A percentile compares a stretch with the other conserved stretches of the same genome.
These are phyloP conservation scores for Eristalinus sepulchralis DNA, from an alignment of 2,888 invertebrate genomes.

Conservation along the genomic window DNA sequence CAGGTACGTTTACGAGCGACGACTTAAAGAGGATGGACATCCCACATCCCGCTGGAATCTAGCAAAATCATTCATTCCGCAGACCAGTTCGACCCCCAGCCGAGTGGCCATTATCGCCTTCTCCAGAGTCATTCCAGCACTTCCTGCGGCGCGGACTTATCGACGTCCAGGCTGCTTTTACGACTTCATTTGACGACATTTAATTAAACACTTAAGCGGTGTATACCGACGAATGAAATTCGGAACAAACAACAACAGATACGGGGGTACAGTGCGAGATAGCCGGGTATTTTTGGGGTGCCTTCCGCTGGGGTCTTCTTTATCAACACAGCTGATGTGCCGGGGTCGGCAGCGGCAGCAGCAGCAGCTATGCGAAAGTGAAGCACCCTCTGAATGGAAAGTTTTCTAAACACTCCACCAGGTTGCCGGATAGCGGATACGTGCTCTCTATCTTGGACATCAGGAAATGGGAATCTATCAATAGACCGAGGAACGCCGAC, in stretches of 20 bases:
- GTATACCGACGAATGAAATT: background rate
- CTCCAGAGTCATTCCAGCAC: background rate
- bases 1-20: background rate
- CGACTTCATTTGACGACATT: background rate
- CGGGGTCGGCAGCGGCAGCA: background rate
- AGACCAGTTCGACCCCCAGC: background rate
- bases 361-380: background rate
- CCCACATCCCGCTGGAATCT: background rate
- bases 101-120: background rate
- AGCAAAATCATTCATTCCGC: background rate
- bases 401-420: background rate
- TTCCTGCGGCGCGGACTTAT: background rate
- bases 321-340: background rate
- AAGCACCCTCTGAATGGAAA: background rate
- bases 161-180: background rate
- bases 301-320: background rate
- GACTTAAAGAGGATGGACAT: background rate
- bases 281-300: background rate
- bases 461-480: background rate
- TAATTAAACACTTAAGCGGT: background rate
- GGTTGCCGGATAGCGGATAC: background rate
- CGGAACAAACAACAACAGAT: background rate
- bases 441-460: background rate
- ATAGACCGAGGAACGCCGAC: background rate
- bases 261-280: background rate